Evolutionary conservation across 2,888 invertebrate genomes (phyloP).

Genomic region (Adela reaumurella): DNA sequence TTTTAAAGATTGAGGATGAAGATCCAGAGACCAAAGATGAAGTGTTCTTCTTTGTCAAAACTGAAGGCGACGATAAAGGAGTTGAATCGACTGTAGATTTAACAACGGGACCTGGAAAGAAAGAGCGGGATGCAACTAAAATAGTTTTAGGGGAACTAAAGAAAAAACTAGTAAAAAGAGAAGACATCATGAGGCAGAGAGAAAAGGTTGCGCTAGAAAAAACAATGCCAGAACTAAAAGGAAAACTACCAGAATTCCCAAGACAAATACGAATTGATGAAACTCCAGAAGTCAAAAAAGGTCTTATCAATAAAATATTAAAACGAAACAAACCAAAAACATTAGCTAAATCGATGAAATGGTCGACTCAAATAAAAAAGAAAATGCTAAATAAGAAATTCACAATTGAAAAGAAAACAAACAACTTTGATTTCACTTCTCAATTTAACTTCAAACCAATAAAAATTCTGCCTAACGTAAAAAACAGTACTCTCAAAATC

Average conservation of each 20-base stretch:
- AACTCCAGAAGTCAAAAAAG: conserved; percentile 22
- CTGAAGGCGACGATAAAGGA: conserved; percentile 28
- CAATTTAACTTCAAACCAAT: neutral
- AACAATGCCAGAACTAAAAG: conserved; percentile 41
- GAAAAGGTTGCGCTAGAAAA: conserved; percentile 43
- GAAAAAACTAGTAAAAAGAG: conserved; percentile 41
- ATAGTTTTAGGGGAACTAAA: conserved; percentile 38
- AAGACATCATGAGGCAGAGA: conserved; percentile 45
- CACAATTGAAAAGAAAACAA: too few relatives aligned
- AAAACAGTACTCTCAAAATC: conserved; percentile 9
- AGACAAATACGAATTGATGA: conserved; percentile 36
- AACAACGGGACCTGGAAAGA: conserved; percentile 34
- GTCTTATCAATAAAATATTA: conserved; percentile 32
- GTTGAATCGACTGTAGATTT: conserved; percentile 22
- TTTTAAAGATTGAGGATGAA: conserved; percentile 33
- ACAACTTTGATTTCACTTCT: too few relatives aligned
- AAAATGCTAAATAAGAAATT: too few relatives aligned
- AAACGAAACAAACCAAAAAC: conserved; percentile 9
- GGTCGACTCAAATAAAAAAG: conserved; percentile 15
- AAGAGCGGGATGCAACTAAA: conserved; percentile 35
- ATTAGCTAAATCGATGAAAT: conserved; percentile 19
- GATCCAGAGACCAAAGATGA: conserved; percentile 39
- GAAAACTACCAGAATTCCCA: conserved; percentile 38
- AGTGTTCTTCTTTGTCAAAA: conserved; percentile 44
- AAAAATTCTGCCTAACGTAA: neutral